Evolutionary conservation across 2,797 vertebrate genomes (phyloP).

Genomic region (Melanotaenia pygmaea): DNA sequence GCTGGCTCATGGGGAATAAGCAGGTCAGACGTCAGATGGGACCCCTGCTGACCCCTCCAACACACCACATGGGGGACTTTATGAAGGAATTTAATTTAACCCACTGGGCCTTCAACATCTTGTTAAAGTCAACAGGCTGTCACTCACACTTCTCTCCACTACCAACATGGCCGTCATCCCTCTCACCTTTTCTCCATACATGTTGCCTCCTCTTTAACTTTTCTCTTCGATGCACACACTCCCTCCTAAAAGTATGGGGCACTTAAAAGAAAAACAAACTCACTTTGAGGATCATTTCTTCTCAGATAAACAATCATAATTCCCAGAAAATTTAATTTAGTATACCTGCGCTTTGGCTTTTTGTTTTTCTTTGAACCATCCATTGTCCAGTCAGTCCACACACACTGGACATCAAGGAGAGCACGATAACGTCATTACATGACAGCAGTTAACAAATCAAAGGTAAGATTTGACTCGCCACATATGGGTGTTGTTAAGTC

Average conservation of each 20-base stretch:
- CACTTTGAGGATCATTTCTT: neutral
- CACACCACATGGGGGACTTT: constrained; percentile 59
- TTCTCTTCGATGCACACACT: constrained; percentile 8
- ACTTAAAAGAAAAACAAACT: constrained; percentile 17
- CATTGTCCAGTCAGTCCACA: neutral
- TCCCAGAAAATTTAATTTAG: neutral
- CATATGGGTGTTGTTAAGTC: constrained; percentile 59
- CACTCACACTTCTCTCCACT: constrained; percentile 41
- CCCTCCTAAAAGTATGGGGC: neutral
- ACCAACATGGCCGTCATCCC: neutral
- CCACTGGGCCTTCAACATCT: constrained; percentile 46
- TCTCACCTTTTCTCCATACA: constrained; percentile 12
- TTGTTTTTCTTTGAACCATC: constrained; percentile 3
- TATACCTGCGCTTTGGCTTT: neutral
- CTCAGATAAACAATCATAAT: neutral
- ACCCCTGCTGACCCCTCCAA: constrained; percentile 51
- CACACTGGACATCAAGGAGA: constrained; percentile 13
- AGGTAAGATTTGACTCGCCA: constrained; percentile 28
- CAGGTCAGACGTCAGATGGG: constrained; percentile 57
- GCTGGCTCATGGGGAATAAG: constrained; percentile 23
- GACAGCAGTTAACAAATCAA: constrained; percentile 44
- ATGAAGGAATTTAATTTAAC: constrained; percentile 58
- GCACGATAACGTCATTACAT: constrained; percentile 7
- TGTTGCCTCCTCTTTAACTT: neutral
- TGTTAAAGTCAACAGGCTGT: constrained; percentile 71